Conservation (phyloP, 2,113 vertebrate genomes). For the Tapirus terrestris region DNA sequence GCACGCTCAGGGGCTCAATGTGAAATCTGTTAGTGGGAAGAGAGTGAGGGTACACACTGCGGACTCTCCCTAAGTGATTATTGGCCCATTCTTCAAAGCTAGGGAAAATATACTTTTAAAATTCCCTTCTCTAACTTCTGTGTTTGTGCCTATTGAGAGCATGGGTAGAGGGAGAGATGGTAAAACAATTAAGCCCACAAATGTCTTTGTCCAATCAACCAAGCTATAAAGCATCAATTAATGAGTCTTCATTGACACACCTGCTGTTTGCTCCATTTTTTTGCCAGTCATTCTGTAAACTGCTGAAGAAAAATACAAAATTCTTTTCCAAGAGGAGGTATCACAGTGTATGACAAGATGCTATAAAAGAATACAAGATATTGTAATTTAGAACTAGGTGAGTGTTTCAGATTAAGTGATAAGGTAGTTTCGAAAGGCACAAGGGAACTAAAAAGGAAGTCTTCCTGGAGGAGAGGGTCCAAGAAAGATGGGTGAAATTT, state of each 20-base stretch:
- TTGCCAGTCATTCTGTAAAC: not conserved
- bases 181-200: not conserved
- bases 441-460: not conserved
- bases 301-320: not conserved
- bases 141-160: fast-evolving
- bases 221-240: not conserved
- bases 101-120: not conserved
- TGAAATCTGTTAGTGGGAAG: not conserved
- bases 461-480: not conserved
- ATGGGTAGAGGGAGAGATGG: not conserved
- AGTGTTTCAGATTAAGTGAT: not conserved
- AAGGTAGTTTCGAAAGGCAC: not conserved
- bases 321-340: not conserved
- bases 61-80: not conserved
- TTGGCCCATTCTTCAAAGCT: not conserved
- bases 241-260: not conserved
- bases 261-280: not conserved
- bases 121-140: not conserved
- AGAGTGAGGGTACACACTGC: not conserved
- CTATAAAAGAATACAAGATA: not conserved
- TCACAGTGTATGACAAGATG: not conserved
- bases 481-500: not conserved
- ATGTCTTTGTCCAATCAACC: not conserved
- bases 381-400: not conserved
- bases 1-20: not conserved